These are phyloP conservation scores for Gonatopus flavifemur DNA, from an alignment of 1,140 invertebrate genomes.

Conservation along the genomic window DNA sequence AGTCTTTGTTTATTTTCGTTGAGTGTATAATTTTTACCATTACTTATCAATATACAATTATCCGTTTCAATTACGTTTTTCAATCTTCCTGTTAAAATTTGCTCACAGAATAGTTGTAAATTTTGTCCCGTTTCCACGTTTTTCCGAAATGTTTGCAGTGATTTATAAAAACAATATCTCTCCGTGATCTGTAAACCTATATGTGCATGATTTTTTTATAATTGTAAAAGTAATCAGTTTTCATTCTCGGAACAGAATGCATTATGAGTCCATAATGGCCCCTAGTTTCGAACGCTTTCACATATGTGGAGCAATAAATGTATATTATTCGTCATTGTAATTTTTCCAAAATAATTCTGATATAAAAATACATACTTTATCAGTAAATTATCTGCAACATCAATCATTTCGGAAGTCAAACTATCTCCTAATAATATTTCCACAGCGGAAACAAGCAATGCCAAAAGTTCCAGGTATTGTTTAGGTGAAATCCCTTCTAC, in stretches of 20 bases:
- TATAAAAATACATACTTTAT: not conserved
- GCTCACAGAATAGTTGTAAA: conserved; percentile 2
- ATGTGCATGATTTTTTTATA: conserved; percentile 10
- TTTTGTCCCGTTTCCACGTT: not conserved
- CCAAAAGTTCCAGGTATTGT: not conserved
- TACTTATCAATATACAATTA: conserved; percentile 2
- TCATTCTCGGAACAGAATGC: conserved; percentile 19
- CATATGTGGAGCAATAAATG: not conserved
- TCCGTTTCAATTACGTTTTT: not conserved
- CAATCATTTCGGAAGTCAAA: not conserved
- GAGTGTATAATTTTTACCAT: conserved; percentile 3
- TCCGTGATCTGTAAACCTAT: conserved; percentile 4
- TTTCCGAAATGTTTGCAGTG: not conserved
- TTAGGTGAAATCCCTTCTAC: not conserved
- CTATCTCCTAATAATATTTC: not conserved
- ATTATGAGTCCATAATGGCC: conserved; percentile 8
- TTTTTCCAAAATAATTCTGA: not conserved
- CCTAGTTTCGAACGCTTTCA: not conserved
- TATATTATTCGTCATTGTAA: not conserved
- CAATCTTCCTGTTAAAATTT: not conserved
- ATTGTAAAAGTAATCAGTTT: no score
- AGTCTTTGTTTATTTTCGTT: not conserved
- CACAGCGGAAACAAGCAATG: not conserved
- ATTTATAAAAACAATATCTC: conserved; percentile 7
- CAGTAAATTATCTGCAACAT: not conserved